Percentiles rank a stretch among this genome's conserved stretches.
These are phyloP conservation scores for Lepus europaeus DNA, from an alignment of 2,113 vertebrate species.

Conservation along the genomic window DNA sequence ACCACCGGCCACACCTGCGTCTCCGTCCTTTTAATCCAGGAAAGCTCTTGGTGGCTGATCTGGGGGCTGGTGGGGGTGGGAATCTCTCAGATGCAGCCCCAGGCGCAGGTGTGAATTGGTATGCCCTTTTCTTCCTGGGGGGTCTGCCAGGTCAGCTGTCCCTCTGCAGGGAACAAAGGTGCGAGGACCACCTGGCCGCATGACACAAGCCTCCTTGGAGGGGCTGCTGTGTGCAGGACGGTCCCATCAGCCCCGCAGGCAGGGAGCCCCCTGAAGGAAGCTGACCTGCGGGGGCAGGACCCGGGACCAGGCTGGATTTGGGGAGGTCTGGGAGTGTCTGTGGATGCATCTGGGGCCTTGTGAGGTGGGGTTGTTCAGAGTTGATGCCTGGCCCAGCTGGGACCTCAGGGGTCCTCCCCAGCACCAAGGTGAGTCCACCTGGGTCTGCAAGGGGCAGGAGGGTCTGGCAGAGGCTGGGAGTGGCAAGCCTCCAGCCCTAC, in stretches of 20 bases:
- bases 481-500: not conserved
- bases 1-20: not conserved
- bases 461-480: not conserved
- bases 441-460: not conserved
- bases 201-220: not conserved
- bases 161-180: not conserved
- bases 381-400: not conserved
- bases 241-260: not conserved
- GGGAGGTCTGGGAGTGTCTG: not conserved
- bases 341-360: not conserved
- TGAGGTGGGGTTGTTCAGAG: not conserved
- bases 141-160: not conserved
- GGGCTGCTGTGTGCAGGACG: not conserved
- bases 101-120: not conserved
- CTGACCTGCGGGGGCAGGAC: not conserved
- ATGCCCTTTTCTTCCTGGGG: not conserved
- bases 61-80: not conserved
- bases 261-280: not conserved
- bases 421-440: not conserved
- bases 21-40: not conserved
- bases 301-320: too few species aligned
- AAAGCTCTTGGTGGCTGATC: not conserved
- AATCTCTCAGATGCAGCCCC: slow-evolving; percentile 4
- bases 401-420: not conserved
- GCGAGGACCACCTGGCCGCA: not conserved